Base-by-base conservation (phyloP, 2,888 invertebrate species). In the Toxonevra muliebris region DNA sequence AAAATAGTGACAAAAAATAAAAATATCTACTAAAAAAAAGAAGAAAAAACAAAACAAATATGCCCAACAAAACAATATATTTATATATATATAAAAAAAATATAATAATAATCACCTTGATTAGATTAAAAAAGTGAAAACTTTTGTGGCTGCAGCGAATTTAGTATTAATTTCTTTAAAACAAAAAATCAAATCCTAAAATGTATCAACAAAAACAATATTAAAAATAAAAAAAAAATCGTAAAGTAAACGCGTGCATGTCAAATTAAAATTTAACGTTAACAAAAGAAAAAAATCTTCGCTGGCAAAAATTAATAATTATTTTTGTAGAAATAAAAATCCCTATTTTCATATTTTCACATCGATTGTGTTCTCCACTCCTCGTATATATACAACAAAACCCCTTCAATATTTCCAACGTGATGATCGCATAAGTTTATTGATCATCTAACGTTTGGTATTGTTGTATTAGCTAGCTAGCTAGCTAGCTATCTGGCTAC, bases 91-190 rank as follows among this genome's bases (percentile, higher is more conserved):
- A 10, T 48, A 13, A 15, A 13, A 15, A 48, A 48, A n/a, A 48
- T n/a, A 48, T 48, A 48, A 5, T 48, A 13, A n/a, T 57, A 57
- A 57, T 57, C 57, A 15, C 57, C 13, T 40, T 40, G 57, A 57
- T 57, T 57, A 57, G 57, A 57, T 57, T 30, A 57, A 40, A 30
- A 12, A 20, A 57, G 20, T 48, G 48, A 48, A 48, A 48, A 48
- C 48, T 8, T 48, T 48, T 30, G 30, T 30, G 30, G 48, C 48
- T 48, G 48, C 48, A 11, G 48, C 48, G 5, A 13, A 10, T 13
- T 30, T 30, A 4, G 48, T 48, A 15, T 48, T 13, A 48, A 15
- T 48, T 13, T 48, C 2, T 48, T 13, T 15, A 15, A 48, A 48
- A 48, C 48, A 48, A 15, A 15, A 48, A 48, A 4, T 4, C 8